Evolutionary conservation across 2,888 invertebrate genomes (phyloP), one percentile per base, ranked within the genome.

Genomic region (Zaprionus obscuricornis): DNA sequence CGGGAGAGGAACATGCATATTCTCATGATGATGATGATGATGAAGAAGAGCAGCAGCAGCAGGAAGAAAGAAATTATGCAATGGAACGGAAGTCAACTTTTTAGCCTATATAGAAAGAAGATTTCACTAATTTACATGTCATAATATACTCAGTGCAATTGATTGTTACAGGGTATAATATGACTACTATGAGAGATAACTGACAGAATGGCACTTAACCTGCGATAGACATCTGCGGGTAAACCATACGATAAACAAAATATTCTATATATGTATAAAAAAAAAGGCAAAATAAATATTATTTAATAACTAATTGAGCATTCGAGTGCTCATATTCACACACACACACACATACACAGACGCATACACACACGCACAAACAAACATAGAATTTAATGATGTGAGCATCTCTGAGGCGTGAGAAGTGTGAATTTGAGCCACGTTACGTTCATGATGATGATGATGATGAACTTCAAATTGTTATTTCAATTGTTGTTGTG

Each of bases 271-370:
- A n/a, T n/a, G n/a, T n/a, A 47, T 10, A 54, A 55, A 54, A 29
- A 50, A 43, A 56, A 50, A 26, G 24, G 33, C 31, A 60, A 65
- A 54, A 56, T 34, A 68, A 68, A 68, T 66, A 73, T 75, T 79
- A 83, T 81, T 81, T 74, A 83, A 79, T 79, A 81, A 77, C 81
- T 83, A 81, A 81, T 83, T 81, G 81, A 73, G 66, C 71, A 56
- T 66, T 49, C 40, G 26, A 49, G 51, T 51, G 66, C 45, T 46
- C 64, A 29, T 49, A 66, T 16, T 43, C 16, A 33, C 14, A 36
- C 16, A 18, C 18, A 26, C 29, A 24, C 17, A 37, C 10, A 27
- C 22, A 27, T 3, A 27, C 27, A 27, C 3, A 6, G 3, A 14
- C 13, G 47, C 33, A 24, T 18, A 43, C 33, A 49, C 20, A 27